Conservation (phyloP, 2,888 invertebrate species). For the Lottia scabra region DNA sequence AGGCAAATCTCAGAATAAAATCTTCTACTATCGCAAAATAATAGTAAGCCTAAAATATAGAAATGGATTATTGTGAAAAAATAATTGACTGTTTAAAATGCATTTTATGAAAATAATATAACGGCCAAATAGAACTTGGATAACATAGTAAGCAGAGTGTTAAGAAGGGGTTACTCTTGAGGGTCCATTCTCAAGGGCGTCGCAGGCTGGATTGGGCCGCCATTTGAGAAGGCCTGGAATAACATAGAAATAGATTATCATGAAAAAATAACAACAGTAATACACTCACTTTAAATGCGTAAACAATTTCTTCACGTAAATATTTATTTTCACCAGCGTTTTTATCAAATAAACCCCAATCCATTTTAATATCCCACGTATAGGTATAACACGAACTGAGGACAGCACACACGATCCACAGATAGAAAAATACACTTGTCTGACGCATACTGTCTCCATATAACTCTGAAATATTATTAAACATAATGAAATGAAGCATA, state of each 20-base stretch:
- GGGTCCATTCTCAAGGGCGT: no score
- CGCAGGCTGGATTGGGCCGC: no score
- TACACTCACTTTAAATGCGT: slow-evolving; percentile 84
- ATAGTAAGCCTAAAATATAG: slow-evolving; percentile 76
- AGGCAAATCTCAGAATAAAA: slow-evolving; percentile 90
- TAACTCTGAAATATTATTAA: slow-evolving; percentile 37
- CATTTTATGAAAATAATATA: no score
- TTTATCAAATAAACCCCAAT: slow-evolving; percentile 96
- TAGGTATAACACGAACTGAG: slow-evolving; percentile 94
- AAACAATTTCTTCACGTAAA: slow-evolving; percentile 94
- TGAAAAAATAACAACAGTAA: no score
- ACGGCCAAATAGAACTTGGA: no score
- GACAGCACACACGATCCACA: slow-evolving; percentile 84
- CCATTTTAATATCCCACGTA: slow-evolving; percentile 98
- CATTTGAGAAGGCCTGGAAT: no score
- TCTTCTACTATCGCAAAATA: slow-evolving; percentile 98
- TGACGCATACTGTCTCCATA: slow-evolving; percentile 50
- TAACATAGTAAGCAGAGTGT: no score
- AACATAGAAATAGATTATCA: no score
- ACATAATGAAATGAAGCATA: background rate
- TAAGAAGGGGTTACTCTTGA: no score
- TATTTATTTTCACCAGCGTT: slow-evolving; percentile 87
- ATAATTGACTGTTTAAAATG: no score
- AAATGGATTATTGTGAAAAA: background rate
- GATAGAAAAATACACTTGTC: slow-evolving; percentile 68